These are phyloP conservation scores for Blennius ocellaris DNA, from an alignment of 2,113 vertebrate genomes.

Conservation along the genomic window DNA sequence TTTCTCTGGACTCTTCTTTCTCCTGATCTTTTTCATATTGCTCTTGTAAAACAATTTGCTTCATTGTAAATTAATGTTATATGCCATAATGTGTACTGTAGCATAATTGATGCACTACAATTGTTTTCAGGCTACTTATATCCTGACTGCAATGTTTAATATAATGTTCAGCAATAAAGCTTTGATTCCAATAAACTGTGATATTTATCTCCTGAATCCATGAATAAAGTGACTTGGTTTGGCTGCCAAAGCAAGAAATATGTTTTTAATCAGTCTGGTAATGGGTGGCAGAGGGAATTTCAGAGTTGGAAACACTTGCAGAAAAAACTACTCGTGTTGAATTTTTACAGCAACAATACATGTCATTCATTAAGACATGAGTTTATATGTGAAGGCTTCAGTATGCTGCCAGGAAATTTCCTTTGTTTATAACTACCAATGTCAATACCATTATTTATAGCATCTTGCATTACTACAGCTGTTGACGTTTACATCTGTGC, in stretches of 20 bases:
- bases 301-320: no score
- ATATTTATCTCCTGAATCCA: background rate
- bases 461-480: no score
- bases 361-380: no score
- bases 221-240: background rate
- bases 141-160: slow-evolving; percentile 79
- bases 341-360: no score
- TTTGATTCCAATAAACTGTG: slow-evolving; percentile 65
- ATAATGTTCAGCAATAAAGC: slow-evolving; percentile 86
- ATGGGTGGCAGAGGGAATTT: background rate
- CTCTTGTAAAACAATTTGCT: slow-evolving; percentile 78
- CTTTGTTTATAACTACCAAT: no score
- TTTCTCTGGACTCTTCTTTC: slow-evolving; percentile 54
- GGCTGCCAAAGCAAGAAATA: background rate
- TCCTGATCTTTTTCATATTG: slow-evolving; percentile 60
- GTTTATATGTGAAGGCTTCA: no score
- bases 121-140: slow-evolving; percentile 80
- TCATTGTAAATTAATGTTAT: slow-evolving; percentile 79
- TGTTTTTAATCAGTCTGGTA: background rate
- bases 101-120: slow-evolving; percentile 83
- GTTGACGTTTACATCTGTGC: no score
- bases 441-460: no score
- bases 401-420: no score
- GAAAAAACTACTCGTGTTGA: no score
- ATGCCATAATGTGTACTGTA: slow-evolving; percentile 81